Base-by-base conservation (phyloP, 1,140 invertebrate genomes). In the Hyles vespertilio region DNA sequence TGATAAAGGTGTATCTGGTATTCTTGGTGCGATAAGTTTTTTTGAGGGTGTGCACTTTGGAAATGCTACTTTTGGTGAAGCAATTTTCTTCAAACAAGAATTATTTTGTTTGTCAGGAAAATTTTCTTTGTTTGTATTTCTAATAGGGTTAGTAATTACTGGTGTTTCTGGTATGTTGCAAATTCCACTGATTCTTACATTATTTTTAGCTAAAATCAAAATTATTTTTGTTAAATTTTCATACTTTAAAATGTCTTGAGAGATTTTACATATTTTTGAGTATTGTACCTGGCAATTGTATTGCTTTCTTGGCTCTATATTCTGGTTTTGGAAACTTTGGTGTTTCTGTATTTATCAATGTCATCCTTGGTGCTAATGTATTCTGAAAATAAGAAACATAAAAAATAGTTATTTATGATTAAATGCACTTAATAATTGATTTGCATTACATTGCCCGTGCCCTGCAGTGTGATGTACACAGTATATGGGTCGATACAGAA, bases 81-180 rank as follows among this genome's bases (percentile, higher is more conserved):
- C 36, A 40, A 40, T 40, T 5, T 40, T 40, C 8, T 40, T 40
- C 36, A 40, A 22, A 22, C 2, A 22, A 22, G 22, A 22, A 8
- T 40, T 40, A 2, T 8, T 8, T 40, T 40, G 36, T 40, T 5
- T 40, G 8, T 65, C 59, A 32, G 69, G 63, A 32, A 61, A 60
- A 46, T 84, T 86, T 58, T 84, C 80, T 59, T 84, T 86, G 50
- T 82, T 79, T 5, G 63, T 66, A 10, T 55, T 70, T 59, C 56
- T 73, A 5, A 59, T 5, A 48, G 62, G 43, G 55, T 71, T 74
- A 6, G 63, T 63, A 3, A 8, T 69, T 48, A 71, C 49, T 52
- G 84, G 81, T 52, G 84, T 87, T 64, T 81, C 70, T 48, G 79
- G 66, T 62, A 87, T 80, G n/a, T 74, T 74, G 55, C 56, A 73